Evolutionary conservation across 2,888 invertebrate species (phyloP), one percentile per base, ranked within the genome.

Genomic region (Isoperla grammatica): DNA sequence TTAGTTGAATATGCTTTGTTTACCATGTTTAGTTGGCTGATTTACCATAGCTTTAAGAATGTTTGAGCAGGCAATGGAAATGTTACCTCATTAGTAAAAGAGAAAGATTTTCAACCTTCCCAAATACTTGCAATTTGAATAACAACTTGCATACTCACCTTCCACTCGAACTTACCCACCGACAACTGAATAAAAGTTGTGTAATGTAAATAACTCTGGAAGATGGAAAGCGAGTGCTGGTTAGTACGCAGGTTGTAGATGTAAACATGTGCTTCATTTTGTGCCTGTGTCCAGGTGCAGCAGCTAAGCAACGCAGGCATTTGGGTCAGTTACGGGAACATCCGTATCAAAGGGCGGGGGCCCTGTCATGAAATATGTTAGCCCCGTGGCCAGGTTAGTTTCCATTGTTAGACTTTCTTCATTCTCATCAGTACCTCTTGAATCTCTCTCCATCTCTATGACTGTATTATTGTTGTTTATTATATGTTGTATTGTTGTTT

Each of bases 261-360:
- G 43, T 45, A 20, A 54, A 45, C 58, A 42, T 62, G 56, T 62
- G 56, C 62, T 63, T 59, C 59, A 61, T 59, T 61, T 39, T 61
- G 57, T 61, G 61, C 61, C 61, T 61, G 61, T 61, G 58, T 61
- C 83, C 84, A 90, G 89, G 90, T 88, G 89, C 87, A 83, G 86
- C 89, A 80, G 88, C 87, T 75, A 86, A 87, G 79, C 83, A 86
- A 76, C 81, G 87, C 76, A 86, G 90, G 79, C 84, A 85, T 78
- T 84, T 90, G 81, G 86, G 88, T 81, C 87, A 90, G 79, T 84
- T 88, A 79, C 85, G 95, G 86, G 94, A 95, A 81, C 95, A 95
- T 87, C 95, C 95, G 80, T 95, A 95, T 86, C 93, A 93, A 85
- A 92, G 95, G 85, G 90, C 92, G 81, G 87, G 87, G 80, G 78